Evolutionary conservation across 2,113 vertebrate species (phyloP).

Genomic region (Phoenicopterus ruber): DNA sequence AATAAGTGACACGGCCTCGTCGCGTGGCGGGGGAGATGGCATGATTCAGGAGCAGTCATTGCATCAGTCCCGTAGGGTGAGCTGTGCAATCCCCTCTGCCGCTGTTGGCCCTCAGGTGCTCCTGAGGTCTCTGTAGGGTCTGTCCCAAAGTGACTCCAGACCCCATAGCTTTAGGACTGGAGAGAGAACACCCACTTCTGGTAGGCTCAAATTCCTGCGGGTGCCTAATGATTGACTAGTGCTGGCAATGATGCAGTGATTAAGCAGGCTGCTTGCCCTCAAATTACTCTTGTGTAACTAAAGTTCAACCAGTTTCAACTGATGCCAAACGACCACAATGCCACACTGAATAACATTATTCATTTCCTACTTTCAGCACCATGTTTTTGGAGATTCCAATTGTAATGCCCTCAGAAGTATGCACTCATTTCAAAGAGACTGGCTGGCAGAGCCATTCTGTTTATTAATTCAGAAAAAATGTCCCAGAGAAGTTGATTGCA

Average conservation of each 20-base stretch:
- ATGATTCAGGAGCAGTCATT: neutral
- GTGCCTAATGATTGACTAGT: neutral
- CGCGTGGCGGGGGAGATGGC: neutral
- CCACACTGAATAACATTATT: neutral
- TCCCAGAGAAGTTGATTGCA: neutral
- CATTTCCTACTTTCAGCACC: neutral
- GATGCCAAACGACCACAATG: neutral
- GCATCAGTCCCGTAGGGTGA: neutral
- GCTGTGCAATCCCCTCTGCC: neutral
- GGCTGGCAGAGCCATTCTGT: neutral
- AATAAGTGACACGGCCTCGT: neutral
- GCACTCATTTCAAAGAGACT: neutral
- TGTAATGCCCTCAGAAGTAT: neutral
- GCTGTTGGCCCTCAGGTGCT: neutral
- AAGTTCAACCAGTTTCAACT: neutral
- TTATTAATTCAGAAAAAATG: neutral
- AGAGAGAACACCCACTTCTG: neutral
- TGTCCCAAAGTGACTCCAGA: neutral
- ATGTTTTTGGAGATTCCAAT: neutral
- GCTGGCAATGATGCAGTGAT: neutral
- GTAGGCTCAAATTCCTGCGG: neutral
- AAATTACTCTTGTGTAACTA: neutral
- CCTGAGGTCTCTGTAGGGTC: neutral
- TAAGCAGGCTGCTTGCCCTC: neutral
- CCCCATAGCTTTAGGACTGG: neutral